phyloP scores from a whole-genome alignment of 2,888 invertebrate species.

The Pristionchus japonicus region DNA sequence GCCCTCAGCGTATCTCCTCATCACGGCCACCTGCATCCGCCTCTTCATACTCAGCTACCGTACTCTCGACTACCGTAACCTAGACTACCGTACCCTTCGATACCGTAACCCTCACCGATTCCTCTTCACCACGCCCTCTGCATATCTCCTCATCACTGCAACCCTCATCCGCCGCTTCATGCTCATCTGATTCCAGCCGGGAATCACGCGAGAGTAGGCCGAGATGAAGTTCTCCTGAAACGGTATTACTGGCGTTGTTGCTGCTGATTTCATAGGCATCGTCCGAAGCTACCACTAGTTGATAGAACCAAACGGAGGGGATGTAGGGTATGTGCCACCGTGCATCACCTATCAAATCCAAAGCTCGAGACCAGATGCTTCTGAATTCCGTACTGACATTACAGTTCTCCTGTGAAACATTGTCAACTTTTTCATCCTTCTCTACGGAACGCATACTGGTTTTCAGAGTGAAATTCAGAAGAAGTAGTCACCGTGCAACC shows the following conservation, averaged over 20 bases:
- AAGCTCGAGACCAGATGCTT: no score
- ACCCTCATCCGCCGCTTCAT: not conserved
- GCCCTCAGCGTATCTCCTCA: slow-evolving; percentile 11
- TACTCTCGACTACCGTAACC: not conserved
- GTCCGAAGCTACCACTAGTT: no score
- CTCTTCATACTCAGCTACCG: not conserved
- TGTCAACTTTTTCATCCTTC: no score
- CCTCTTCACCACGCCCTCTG: not conserved
- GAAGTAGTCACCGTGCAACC: no score
- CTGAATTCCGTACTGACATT: no score
- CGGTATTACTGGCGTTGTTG: not conserved
- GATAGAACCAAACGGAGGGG: no score
- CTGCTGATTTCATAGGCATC: no score
- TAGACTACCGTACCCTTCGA: not conserved
- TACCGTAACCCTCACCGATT: slow-evolving; percentile 1
- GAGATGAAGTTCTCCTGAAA: slow-evolving; percentile 20
- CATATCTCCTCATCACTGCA: not conserved
- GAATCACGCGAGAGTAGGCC: slow-evolving; percentile 1
- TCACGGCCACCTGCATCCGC: not conserved
- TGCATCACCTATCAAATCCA: no score
- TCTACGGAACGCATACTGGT: no score
- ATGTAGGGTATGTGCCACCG: no score
- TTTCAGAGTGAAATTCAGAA: no score
- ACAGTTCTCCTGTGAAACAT: no score
- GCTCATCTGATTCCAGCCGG: not conserved